Conservation (phyloP, 2,888 invertebrate species). For the Diadegma fenestrale region DNA sequence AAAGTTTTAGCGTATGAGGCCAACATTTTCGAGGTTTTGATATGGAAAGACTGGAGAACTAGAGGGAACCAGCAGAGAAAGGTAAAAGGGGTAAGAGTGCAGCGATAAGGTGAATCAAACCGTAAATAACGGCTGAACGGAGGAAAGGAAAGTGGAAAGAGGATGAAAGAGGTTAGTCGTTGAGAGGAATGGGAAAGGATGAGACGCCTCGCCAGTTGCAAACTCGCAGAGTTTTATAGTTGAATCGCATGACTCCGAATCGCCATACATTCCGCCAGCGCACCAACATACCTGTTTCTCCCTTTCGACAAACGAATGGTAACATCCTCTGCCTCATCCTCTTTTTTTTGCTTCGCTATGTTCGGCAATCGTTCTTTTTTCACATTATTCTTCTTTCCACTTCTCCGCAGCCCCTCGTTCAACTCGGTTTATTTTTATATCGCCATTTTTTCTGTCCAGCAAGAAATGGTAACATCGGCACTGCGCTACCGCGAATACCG, state of each 20-base stretch:
- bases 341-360: conserved; percentile 53
- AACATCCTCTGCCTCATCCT: conserved; percentile 58
- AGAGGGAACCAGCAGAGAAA: conserved; percentile 39
- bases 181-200: conserved; percentile 70
- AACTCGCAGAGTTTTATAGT: conserved; percentile 85
- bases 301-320: conserved; percentile 65
- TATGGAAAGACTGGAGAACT: conserved; percentile 29
- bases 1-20: conserved; percentile 28
- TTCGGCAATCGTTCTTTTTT: conserved; percentile 64
- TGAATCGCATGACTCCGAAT: conserved; percentile 84
- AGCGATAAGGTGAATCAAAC: conserved; percentile 85
- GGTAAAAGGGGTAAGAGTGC: conserved; percentile 72
- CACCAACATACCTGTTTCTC: conserved; percentile 69
- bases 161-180: conserved; percentile 66
- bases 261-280: conserved; percentile 81
- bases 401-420: conserved; percentile 62
- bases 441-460: conserved; percentile 73
- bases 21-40: conserved; percentile 44
- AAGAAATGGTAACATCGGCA: conserved; percentile 40
- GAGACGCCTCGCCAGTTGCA: conserved; percentile 83
- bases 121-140: conserved; percentile 84
- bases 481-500: conserved; percentile 39
- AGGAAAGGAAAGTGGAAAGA: conserved; percentile 78
- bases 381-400: conserved; percentile 70
- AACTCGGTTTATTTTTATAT: conserved; percentile 82